Percentiles rank a stretch among this genome's conserved stretches.
Evolutionary conservation across 2,888 invertebrate species (phyloP).

Genomic region (Leucophenga montana): DNA sequence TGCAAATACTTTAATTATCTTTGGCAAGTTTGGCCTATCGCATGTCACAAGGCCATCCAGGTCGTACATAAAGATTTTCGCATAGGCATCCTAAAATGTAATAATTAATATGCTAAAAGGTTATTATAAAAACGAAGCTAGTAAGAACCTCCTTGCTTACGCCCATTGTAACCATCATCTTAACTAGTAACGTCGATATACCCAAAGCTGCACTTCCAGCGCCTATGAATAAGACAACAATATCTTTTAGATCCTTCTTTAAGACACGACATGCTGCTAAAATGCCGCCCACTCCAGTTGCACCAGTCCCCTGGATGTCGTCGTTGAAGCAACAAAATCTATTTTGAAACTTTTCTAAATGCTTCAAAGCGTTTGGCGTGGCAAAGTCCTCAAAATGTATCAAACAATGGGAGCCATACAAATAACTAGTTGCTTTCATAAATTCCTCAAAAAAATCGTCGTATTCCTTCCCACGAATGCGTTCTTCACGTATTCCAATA

Average conservation of each 20-base stretch:
- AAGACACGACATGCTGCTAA: constrained; percentile 44
- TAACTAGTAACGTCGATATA: constrained; percentile 38
- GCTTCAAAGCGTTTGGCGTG: constrained; percentile 52
- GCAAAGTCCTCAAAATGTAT: constrained; percentile 60
- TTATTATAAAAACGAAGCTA: neutral
- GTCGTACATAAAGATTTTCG: constrained; percentile 50
- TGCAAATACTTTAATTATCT: constrained; percentile 32
- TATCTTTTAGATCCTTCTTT: constrained; percentile 42
- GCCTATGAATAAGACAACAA: constrained; percentile 47
- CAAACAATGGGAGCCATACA: constrained; percentile 43
- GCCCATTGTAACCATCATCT: neutral
- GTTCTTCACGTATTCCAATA: constrained; percentile 49
- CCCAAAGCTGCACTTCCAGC: constrained; percentile 54
- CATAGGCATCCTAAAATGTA: neutral
- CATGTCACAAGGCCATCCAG: constrained; percentile 40
- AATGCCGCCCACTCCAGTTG: constrained; percentile 52
- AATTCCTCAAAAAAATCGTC: constrained; percentile 51
- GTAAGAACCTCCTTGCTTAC: neutral
- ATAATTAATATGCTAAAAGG: neutral
- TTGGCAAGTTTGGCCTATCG: neutral
- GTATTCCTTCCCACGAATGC: constrained; percentile 49
- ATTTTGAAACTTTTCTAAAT: constrained; percentile 48
- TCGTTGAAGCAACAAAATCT: constrained; percentile 52
- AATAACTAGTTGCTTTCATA: constrained; percentile 32
- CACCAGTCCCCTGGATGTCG: constrained; percentile 53